phyloP scores from a whole-genome alignment of 2,888 invertebrate genomes.

The Amaurobius ferox region DNA sequence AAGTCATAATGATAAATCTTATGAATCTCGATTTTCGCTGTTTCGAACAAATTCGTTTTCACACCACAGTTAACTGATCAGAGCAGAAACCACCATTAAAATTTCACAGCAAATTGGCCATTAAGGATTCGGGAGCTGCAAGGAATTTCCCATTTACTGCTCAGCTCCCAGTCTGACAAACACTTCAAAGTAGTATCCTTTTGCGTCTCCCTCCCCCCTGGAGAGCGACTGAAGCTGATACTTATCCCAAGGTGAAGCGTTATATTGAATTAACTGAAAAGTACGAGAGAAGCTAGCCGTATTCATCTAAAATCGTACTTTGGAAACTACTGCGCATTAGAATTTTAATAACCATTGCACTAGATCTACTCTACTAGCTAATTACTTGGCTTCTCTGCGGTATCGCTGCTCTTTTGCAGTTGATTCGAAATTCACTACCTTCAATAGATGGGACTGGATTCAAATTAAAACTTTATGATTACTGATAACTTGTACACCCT shows the following conservation, averaged over 20 bases:
- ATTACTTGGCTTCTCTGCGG: no score
- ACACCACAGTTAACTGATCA: constrained; percentile 52
- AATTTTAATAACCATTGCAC: constrained; percentile 50
- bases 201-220: neutral
- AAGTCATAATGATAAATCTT: constrained; percentile 68
- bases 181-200: constrained; percentile 31
- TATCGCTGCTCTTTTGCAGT: no score
- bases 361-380: no score
- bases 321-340: constrained; percentile 39
- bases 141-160: constrained; percentile 13
- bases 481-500: no score
- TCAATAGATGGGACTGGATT: no score
- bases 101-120: constrained; percentile 56
- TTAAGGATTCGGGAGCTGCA: constrained; percentile 42
- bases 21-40: constrained; percentile 57
- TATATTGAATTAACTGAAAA: constrained; percentile 64
- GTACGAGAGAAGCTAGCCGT: constrained; percentile 17
- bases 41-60: constrained; percentile 60
- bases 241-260: constrained; percentile 34
- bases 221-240: neutral
- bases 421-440: no score
- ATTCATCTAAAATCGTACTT: constrained; percentile 33
- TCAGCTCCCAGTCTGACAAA: neutral
- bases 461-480: no score
- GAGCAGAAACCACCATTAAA: constrained; percentile 53